A percentile compares a stretch with the other conserved stretches of the same genome.
phyloP scores from a whole-genome alignment of 2,888 invertebrate genomes.

The Opisthograptis luteolata region DNA sequence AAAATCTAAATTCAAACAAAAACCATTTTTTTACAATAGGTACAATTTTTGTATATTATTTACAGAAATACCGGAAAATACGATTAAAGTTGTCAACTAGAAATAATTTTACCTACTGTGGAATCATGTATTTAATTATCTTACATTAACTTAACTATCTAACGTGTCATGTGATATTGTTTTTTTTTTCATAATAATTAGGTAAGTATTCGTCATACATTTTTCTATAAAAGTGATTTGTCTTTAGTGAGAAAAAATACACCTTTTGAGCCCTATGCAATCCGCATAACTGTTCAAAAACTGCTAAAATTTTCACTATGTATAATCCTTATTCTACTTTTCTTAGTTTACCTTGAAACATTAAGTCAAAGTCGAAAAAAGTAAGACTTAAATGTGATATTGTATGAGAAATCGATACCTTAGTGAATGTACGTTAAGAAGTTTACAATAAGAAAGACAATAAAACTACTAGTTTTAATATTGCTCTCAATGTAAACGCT shows the following conservation, averaged over 20 bases:
- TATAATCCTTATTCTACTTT: conserved; percentile 1
- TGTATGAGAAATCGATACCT: conserved; percentile 4
- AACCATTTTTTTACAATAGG: background rate
- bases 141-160: conserved; percentile 12
- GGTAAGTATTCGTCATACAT: background rate
- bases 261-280: conserved; percentile 9
- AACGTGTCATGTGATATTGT: conserved; percentile 13
- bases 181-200: background rate
- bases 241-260: background rate
- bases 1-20: background rate
- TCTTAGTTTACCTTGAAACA: conserved; percentile 13
- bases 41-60: background rate
- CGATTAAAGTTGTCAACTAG: conserved; percentile 43
- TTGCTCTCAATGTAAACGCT: conserved; percentile 43
- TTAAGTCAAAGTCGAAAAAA: conserved; percentile 13
- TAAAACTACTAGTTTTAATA: conserved; percentile 31
- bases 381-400: conserved; percentile 12
- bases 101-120: conserved; percentile 45
- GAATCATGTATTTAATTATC: conserved; percentile 13
- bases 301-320: background rate
- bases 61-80: conserved; percentile 1
- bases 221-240: background rate
- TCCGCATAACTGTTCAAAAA: conserved; percentile 17
- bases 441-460: conserved; percentile 23
- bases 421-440: conserved; percentile 13